Evolutionary conservation across 1,140 invertebrate species (phyloP), one percentile per base, ranked within the genome.

Genomic region (Pogonomyrmex barbatus): DNA sequence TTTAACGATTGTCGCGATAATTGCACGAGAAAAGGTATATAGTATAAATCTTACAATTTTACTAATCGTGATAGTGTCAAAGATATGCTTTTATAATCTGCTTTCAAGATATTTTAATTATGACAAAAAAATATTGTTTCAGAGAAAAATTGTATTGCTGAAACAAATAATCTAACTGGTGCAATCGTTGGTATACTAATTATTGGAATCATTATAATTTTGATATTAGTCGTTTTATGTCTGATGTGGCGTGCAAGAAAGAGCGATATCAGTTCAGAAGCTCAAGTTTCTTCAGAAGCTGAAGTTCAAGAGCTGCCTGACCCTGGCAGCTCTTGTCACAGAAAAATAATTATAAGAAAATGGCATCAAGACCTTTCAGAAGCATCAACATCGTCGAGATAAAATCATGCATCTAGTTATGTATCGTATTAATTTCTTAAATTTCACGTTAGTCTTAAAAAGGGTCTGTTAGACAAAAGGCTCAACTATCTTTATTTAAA

Each of bases 11-110:
- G 77, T n/a, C 10, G 1, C 52, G 2, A 24, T 8, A 30, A 52
- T 65, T 65, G 76, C n/a, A 30, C 10, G 36, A 56, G 8, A 71
- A 71, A 14, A 70, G 78, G 78, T 82, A 36, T 36, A 24, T 33
- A 8, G 10, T 76, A 75, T 75, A n/a, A 33, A 9, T 1, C 5
- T 24, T 56, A 47, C 2, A 36, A n/a, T 30, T 14, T 70, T 36
- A 62, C 14, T 12, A 54, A 36, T 52, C 52, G 47, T 54, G 14
- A 50, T 2, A 10, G 24, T 65, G 24, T 65, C 4, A 17, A 79
- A 39, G 12, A 30, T 42, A 6, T 9, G 33, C 3, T 39, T 63
- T 63, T 4, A 50, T 67, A 30, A 52, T 24, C 12, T 54, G 10
- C n/a, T 54, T 42, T 65, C 14, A 52, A 67, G 0, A 56, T 17